These are phyloP conservation scores for Plagodis pulveraria DNA, from an alignment of 2,888 invertebrate genomes.

Conservation along the genomic window DNA sequence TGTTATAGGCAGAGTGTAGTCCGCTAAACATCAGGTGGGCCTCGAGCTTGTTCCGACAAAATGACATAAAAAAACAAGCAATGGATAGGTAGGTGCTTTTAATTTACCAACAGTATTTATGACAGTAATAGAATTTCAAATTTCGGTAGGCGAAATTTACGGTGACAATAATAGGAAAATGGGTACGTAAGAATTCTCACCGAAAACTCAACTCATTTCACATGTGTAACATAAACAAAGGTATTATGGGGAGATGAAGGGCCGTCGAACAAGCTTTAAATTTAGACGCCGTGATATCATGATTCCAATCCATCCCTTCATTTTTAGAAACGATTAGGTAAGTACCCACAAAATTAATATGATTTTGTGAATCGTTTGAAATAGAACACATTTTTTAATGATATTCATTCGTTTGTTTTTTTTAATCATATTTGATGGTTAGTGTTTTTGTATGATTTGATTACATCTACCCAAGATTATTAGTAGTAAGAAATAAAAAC, in stretches of 20 bases:
- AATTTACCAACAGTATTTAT: conserved; percentile 24
- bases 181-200: conserved; percentile 45
- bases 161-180: conserved; percentile 45
- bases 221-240: conserved; percentile 65
- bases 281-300: conserved; percentile 65
- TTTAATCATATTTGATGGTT: neutral
- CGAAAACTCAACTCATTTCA: conserved; percentile 47
- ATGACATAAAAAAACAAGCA: too few species aligned
- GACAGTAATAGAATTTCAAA: conserved; percentile 31
- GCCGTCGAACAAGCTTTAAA: conserved; percentile 60
- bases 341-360: conserved; percentile 29
- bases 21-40: too few species aligned
- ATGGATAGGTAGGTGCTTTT: conserved; percentile 8
- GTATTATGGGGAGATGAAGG: conserved; percentile 64
- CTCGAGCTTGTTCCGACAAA: too few species aligned
- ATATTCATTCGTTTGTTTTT: neutral
- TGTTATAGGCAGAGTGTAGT: too few species aligned
- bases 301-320: conserved; percentile 61
- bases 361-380: conserved; percentile 27
- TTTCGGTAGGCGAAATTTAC: conserved; percentile 40
- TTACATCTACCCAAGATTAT: too few species aligned
- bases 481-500: too few species aligned
- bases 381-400: conserved; percentile 5
- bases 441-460: too few species aligned
- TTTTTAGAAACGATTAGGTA: conserved; percentile 54